Evolutionary conservation across 2,888 invertebrate genomes (phyloP), one percentile per base, ranked within the genome.

Genomic region (Sphinx pinastri): DNA sequence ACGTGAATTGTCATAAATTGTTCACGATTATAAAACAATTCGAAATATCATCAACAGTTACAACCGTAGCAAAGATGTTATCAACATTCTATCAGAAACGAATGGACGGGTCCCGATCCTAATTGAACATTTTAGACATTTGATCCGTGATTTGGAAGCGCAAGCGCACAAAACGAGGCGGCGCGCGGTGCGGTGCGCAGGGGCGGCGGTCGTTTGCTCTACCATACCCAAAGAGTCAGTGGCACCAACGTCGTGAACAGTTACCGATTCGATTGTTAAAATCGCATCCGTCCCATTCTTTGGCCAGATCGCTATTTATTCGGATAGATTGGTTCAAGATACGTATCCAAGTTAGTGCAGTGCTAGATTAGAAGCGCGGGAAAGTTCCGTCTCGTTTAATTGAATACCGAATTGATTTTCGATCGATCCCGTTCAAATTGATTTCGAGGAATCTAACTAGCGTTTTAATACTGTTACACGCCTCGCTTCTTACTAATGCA

Each of bases 371-470:
- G 82, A 87, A 88, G 85, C 87, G 83, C 88, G 87, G 88, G 88
- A 90, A 91, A 87, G 84, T 86, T 85, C 82, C 84, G 79, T 86
- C 87, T 88, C 84, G 81, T 88, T 85, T 89, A 90, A 93, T 93
- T 91, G 89, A 92, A 92, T 89, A 85, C 85, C 84, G 86, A 89
- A 92, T 92, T 86, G 85, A 90, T 90, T 90, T 89, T 88, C 81
- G 80, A 85, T 86, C 84, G 81, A 89, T 89, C 84, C 84, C 87
- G 88, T 90, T 90, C 79, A 84, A 87, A 88, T 86, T 82, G 87
- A 86, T 88, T 88, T 83, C 78, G 81, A 83, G 83, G 81, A 85
- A 85, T 87, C 81, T 85, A 84, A 85, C 80, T 77, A 82, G 85
- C 84, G 77, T 84, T 81, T 72, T 81, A 84, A 83, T 88, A 84